These are phyloP conservation scores for Delia radicum DNA, from an alignment of 1,140 invertebrate species.

Conservation along the genomic window DNA sequence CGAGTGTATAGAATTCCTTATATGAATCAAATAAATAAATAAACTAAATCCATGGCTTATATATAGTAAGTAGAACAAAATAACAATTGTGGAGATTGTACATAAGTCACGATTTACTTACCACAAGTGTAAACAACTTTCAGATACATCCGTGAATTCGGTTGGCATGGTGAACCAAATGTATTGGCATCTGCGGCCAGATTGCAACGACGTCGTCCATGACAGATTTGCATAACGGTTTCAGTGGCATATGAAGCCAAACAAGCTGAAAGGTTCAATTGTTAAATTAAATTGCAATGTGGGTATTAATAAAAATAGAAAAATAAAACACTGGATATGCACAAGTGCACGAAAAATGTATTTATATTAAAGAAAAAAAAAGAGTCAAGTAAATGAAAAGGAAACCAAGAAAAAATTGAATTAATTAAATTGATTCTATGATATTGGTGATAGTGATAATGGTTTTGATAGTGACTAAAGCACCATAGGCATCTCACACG, in stretches of 20 bases:
- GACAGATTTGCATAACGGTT: conserved; percentile 85
- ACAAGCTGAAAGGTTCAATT: conserved; percentile 67
- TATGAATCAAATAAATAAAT: not conserved
- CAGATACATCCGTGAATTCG: conserved; percentile 83
- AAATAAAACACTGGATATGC: not conserved
- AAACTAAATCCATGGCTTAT: not conserved
- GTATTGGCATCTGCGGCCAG: conserved; percentile 79
- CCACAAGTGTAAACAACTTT: conserved; percentile 92
- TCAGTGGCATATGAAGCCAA: conserved; percentile 83
- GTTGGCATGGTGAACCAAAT: conserved; percentile 82
- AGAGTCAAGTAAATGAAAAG: not conserved
- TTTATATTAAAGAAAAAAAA: not conserved
- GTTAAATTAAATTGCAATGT: conserved; percentile 34
- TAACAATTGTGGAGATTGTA: not conserved
- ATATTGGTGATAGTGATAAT: not conserved
- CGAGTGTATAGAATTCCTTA: not conserved
- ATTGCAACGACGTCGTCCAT: conserved; percentile 81
- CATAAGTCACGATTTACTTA: conserved; percentile 61
- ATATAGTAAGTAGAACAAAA: not conserved
- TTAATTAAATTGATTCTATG: conserved; percentile 14
- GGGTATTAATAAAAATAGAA: conserved; percentile 9
- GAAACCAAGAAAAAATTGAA: conserved; percentile 7
- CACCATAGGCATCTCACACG: not conserved
- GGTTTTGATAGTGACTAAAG: no score
- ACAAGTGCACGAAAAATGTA: not conserved